Percentiles rank a stretch among this genome's conserved stretches.
Conservation (phyloP, 2,888 invertebrate species). For the Acanthacorydalis orientalis region DNA sequence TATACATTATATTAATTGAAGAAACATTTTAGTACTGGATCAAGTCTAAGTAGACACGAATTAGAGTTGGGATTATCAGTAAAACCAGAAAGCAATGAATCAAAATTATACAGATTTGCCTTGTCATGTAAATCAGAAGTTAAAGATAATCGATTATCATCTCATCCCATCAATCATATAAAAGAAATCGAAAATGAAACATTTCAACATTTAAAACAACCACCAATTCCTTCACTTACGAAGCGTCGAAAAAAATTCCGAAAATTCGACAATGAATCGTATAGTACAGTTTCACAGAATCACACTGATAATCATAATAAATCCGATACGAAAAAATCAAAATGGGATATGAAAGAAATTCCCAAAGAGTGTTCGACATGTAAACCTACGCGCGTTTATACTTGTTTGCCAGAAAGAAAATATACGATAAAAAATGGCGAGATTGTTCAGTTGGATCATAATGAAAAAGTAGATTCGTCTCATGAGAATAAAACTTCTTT, state of each 20-base stretch:
- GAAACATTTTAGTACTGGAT: not conserved
- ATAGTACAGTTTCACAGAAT: not conserved
- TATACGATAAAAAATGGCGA: conserved; percentile 34
- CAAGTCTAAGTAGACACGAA: conserved; percentile 8
- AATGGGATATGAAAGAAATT: conserved; percentile 29
- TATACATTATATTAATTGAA: not conserved
- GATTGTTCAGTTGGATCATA: conserved; percentile 25
- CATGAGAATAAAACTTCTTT: too few species aligned
- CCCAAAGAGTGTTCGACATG: not conserved
- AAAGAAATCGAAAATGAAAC: conserved; percentile 31
- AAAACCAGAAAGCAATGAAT: conserved; percentile 21
- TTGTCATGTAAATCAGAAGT: conserved; percentile 11
- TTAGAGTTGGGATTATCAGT: conserved; percentile 16
- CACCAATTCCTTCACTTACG: conserved; percentile 23
- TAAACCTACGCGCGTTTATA: conserved; percentile 10
- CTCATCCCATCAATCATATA: conserved; percentile 35
- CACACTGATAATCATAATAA: not conserved
- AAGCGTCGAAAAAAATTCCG: conserved; percentile 31
- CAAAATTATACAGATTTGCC: conserved; percentile 20
- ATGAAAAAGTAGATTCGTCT: not conserved
- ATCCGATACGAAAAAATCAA: conserved; percentile 9
- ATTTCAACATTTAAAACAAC: conserved; percentile 28
- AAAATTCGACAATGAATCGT: conserved; percentile 26
- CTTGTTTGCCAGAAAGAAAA: conserved; percentile 22
- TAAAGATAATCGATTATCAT: conserved; percentile 4